These are phyloP conservation scores for Trachops cirrhosus DNA, from an alignment of 2,797 vertebrate genomes.

Conservation along the genomic window DNA sequence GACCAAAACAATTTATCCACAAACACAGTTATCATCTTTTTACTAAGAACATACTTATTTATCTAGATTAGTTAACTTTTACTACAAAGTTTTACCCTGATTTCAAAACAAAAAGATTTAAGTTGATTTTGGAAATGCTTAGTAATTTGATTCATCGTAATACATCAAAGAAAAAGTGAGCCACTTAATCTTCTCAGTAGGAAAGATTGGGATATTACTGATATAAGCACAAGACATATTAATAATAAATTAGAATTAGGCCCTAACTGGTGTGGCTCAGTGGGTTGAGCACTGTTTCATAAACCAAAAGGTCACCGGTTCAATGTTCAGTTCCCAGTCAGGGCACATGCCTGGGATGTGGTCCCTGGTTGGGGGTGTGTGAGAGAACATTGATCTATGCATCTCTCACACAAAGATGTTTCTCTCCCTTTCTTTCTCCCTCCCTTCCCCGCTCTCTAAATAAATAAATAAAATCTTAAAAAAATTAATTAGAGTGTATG, in stretches of 20 bases:
- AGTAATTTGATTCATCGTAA: neutral
- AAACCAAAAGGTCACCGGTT: too few species aligned
- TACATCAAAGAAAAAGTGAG: neutral
- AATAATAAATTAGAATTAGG: conserved; percentile 6
- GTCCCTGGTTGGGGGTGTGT: too few species aligned
- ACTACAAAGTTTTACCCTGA: neutral
- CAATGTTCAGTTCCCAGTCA: too few species aligned
- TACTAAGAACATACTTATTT: conserved; percentile 3
- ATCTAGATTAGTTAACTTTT: neutral
- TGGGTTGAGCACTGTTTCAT: too few species aligned
- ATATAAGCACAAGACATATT: neutral
- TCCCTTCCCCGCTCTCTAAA: too few species aligned
- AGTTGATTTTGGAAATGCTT: neutral
- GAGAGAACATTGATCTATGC: too few species aligned
- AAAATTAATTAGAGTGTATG: neutral
- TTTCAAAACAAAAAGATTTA: neutral
- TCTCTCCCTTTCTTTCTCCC: too few species aligned
- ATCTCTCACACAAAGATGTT: too few species aligned
- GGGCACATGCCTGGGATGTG: too few species aligned
- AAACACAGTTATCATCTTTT: neutral
- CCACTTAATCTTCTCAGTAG: neutral
- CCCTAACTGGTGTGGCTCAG: too few species aligned
- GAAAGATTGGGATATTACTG: neutral
- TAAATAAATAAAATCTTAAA: too few species aligned
- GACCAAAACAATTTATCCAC: neutral